Evolutionary conservation across 2,888 invertebrate genomes (phyloP).

Genomic region (Dromius quadrimaculatus): DNA sequence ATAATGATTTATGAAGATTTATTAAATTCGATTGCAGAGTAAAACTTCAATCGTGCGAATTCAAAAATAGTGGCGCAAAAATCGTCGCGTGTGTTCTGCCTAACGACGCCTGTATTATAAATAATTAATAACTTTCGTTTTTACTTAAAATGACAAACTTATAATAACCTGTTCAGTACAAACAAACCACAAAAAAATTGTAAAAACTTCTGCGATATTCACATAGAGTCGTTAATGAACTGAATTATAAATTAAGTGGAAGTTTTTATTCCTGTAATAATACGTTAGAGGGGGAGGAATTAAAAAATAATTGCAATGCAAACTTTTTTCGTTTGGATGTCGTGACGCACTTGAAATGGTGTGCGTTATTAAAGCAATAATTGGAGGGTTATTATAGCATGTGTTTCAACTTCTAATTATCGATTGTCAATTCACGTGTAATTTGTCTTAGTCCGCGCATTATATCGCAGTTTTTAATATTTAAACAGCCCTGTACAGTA

Average conservation of each 20-base stretch:
- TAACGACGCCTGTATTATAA: too few relatives aligned
- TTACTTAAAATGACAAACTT: slow-evolving; percentile 32
- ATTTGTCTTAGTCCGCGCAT: slow-evolving; percentile 46
- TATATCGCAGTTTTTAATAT: slow-evolving; percentile 38
- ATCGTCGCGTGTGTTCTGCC: too few relatives aligned
- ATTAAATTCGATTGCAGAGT: too few relatives aligned
- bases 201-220: slow-evolving; percentile 7
- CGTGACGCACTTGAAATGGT: slow-evolving; percentile 29
- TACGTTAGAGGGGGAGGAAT: slow-evolving; percentile 32
- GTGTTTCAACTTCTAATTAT: slow-evolving; percentile 46
- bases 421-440: slow-evolving; percentile 47
- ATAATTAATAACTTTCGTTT: slow-evolving; percentile 5
- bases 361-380: slow-evolving; percentile 50
- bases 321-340: slow-evolving; percentile 43
- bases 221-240: slow-evolving; percentile 26
- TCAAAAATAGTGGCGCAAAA: too few relatives aligned
- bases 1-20: too few relatives aligned
- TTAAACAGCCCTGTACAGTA: slow-evolving; percentile 35
- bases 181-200: slow-evolving; percentile 27
- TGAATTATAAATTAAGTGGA: slow-evolving; percentile 41
- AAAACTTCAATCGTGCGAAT: too few relatives aligned
- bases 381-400: slow-evolving; percentile 46
- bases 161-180: slow-evolving; percentile 2
- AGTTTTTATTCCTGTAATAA: slow-evolving; percentile 45
- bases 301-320: slow-evolving; percentile 51